These are phyloP conservation scores for Venturia canescens DNA, from an alignment of 1,140 invertebrate species.

Conservation along the genomic window DNA sequence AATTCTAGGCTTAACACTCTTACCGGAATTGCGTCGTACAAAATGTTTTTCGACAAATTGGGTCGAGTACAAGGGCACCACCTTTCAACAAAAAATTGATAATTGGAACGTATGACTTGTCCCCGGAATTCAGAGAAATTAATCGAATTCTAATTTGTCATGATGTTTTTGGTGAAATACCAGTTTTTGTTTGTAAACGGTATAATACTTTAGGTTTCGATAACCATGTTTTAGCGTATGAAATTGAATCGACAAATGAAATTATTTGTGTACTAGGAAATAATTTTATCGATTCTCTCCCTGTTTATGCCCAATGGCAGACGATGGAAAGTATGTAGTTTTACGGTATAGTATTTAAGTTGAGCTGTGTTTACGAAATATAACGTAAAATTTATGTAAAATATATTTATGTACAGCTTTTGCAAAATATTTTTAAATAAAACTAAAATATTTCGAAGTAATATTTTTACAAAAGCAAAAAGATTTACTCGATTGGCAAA, in stretches of 20 bases:
- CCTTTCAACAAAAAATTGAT: no score
- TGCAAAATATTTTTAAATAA: no score
- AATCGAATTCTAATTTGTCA: background rate
- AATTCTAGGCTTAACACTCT: background rate
- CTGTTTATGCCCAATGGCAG: constrained; percentile 13
- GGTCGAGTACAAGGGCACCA: no score
- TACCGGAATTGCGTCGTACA: no score
- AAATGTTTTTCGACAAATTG: no score
- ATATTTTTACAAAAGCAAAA: no score
- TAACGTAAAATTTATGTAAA: no score
- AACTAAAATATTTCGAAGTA: no score
- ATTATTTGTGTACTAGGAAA: background rate
- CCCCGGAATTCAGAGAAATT: background rate
- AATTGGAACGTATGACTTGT: background rate
- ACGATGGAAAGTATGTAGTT: constrained; percentile 1
- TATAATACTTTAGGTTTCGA: constrained; percentile 23
- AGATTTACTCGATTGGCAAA: no score
- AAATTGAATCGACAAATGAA: background rate
- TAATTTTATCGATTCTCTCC: constrained; percentile 8
- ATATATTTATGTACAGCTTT: no score
- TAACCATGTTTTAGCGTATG: constrained; percentile 9
- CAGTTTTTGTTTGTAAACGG: constrained; percentile 16
- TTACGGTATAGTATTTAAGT: constrained; percentile 16
- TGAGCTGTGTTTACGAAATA: no score
- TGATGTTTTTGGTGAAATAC: background rate